phyloP scores from a whole-genome alignment of 2,888 invertebrate species.

The Agonopterix arenella region DNA sequence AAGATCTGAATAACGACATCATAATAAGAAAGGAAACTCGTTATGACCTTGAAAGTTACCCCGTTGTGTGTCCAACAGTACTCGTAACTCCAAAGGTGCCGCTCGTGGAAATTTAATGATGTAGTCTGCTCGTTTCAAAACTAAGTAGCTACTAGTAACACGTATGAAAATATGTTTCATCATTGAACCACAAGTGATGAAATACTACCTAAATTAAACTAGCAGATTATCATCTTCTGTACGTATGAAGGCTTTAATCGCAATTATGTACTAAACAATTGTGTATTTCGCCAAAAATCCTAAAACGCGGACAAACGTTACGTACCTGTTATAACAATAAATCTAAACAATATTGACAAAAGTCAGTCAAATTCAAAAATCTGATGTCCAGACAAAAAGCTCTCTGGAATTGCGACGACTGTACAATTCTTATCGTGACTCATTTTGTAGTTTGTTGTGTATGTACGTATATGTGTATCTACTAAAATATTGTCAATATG shows the following conservation, averaged over 20 bases:
- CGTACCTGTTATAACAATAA: no score
- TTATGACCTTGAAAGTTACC: constrained; percentile 53
- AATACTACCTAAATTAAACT: no score
- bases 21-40: constrained; percentile 65
- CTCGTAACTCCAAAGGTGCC: constrained; percentile 72
- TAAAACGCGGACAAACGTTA: no score
- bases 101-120: constrained; percentile 38
- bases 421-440: constrained; percentile 63
- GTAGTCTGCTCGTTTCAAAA: constrained; percentile 30
- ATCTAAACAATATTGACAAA: no score
- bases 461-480: constrained; percentile 72
- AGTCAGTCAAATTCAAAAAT: no score
- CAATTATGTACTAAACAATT: no score
- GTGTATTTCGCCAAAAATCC: no score
- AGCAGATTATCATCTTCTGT: no score
- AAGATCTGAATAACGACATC: constrained; percentile 24
- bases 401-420: constrained; percentile 70
- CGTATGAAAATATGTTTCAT: background rate
- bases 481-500: constrained; percentile 58
- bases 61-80: constrained; percentile 68
- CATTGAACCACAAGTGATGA: no score
- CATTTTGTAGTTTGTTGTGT: constrained; percentile 74
- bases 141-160: no score
- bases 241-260: no score
- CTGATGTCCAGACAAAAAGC: no score